A percentile compares a stretch with the other conserved stretches of the same genome.
These are phyloP conservation scores for Isoperla grammatica DNA, from an alignment of 2,888 invertebrate species.

Conservation along the genomic window DNA sequence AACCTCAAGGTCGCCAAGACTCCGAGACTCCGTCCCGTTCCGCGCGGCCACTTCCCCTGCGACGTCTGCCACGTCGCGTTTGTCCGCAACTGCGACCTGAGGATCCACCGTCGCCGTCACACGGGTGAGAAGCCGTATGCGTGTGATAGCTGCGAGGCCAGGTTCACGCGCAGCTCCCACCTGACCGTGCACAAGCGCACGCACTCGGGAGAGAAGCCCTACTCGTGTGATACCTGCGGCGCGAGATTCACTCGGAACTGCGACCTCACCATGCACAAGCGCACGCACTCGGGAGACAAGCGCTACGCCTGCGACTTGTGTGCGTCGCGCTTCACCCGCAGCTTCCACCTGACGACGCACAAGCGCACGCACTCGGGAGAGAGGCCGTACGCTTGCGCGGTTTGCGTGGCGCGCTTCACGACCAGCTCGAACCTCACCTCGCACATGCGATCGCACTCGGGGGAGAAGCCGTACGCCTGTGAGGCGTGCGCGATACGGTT, in stretches of 20 bases:
- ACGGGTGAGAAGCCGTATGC: slow-evolving; percentile 68
- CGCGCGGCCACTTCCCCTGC: slow-evolving; percentile 71
- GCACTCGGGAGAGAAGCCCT: slow-evolving; percentile 81
- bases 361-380: slow-evolving; percentile 77
- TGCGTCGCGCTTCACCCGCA: slow-evolving; percentile 68
- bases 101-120: slow-evolving; percentile 78
- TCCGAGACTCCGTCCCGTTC: no score
- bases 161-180: slow-evolving; percentile 79
- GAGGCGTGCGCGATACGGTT: no score
- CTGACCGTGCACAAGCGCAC: slow-evolving; percentile 75
- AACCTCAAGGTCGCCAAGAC: no score
- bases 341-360: slow-evolving; percentile 83
- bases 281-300: slow-evolving; percentile 80
- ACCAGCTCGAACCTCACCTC: slow-evolving; percentile 65
- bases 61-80: slow-evolving; percentile 66
- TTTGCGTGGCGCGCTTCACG: slow-evolving; percentile 68
- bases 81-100: slow-evolving; percentile 56
- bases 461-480: no score
- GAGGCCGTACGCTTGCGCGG: slow-evolving; percentile 70
- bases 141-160: slow-evolving; percentile 70
- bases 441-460: no score
- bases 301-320: slow-evolving; percentile 80
- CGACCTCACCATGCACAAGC: slow-evolving; percentile 73
- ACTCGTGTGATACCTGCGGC: slow-evolving; percentile 73
- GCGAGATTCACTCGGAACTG: slow-evolving; percentile 79